Conservation (phyloP, 2,888 invertebrate genomes). For the Idaea biselata region DNA sequence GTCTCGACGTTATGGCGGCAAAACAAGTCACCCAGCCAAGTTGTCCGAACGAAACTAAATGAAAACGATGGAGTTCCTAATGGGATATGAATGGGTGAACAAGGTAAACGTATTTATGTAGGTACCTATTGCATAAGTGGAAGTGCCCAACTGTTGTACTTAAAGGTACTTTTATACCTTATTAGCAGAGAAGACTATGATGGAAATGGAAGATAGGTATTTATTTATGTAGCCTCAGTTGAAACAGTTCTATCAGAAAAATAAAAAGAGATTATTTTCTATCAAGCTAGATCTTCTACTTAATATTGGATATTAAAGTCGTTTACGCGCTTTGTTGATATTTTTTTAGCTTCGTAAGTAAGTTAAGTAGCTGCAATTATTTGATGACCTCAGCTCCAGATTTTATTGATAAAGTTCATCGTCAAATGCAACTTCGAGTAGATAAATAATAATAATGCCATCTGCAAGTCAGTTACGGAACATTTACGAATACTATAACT, state of each 20-base stretch:
- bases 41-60: background rate
- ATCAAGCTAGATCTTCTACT: too few relatives aligned
- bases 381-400: too few relatives aligned
- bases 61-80: background rate
- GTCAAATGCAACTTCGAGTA: too few relatives aligned
- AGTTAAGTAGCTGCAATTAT: too few relatives aligned
- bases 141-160: background rate
- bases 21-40: constrained; percentile 22
- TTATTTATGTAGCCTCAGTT: background rate
- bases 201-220: too few relatives aligned
- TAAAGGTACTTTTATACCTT: background rate
- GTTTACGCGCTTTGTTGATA: too few relatives aligned
- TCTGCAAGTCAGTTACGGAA: background rate
- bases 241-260: background rate
- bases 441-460: background rate
- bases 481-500: background rate
- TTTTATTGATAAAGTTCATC: too few relatives aligned
- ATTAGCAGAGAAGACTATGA: too few relatives aligned
- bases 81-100: background rate
- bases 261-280: background rate
- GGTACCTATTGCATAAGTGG: background rate
- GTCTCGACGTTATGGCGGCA: constrained; percentile 60
- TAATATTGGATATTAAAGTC: too few relatives aligned
- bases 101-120: background rate
- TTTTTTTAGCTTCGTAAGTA: too few relatives aligned